Percentiles rank a stretch among this genome's conserved stretches.
phyloP scores from a whole-genome alignment of 2,797 vertebrate species.

The Crenuchus spilurus region DNA sequence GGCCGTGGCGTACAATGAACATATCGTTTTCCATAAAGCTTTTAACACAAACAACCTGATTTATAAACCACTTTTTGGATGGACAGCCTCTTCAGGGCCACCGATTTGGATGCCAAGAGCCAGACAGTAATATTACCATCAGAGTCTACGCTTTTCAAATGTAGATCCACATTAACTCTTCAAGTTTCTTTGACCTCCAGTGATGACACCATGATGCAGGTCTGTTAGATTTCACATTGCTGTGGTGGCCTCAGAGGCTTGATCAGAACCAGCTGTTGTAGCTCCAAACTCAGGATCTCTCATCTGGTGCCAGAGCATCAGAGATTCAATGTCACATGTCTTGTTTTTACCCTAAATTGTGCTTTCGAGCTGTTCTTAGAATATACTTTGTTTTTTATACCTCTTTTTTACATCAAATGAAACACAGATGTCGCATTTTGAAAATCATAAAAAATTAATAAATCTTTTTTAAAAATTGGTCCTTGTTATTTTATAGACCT shows the following conservation, averaged over 20 bases:
- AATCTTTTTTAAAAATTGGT: conserved; percentile 72
- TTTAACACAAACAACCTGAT: conserved; percentile 43
- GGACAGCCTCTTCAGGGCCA: conserved; percentile 28
- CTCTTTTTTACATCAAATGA: conserved; percentile 75
- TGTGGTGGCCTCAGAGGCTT: conserved; percentile 67
- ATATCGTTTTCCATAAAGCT: conserved; percentile 26
- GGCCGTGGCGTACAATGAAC: not conserved
- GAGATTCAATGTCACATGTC: conserved; percentile 65
- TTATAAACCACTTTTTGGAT: conserved; percentile 52
- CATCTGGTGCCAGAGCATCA: conserved; percentile 67
- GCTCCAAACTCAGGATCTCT: conserved; percentile 62
- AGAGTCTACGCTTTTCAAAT: conserved; percentile 28
- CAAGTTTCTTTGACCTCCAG: conserved; percentile 37
- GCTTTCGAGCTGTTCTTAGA: conserved; percentile 66
- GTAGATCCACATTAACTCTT: conserved; percentile 37
- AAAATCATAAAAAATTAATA: conserved; percentile 72
- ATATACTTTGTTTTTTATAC: conserved; percentile 65
- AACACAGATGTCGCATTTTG: conserved; percentile 79
- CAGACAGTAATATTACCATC: no score
- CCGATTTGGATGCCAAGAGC: conserved; percentile 48
- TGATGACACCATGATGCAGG: conserved; percentile 35
- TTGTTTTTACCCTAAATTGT: conserved; percentile 52
- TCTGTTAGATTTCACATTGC: conserved; percentile 52
- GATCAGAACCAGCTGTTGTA: conserved; percentile 73
- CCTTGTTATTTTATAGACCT: conserved; percentile 58